phyloP scores from a whole-genome alignment of 2,113 vertebrate genomes.

The Xiphophorus maculatus region DNA sequence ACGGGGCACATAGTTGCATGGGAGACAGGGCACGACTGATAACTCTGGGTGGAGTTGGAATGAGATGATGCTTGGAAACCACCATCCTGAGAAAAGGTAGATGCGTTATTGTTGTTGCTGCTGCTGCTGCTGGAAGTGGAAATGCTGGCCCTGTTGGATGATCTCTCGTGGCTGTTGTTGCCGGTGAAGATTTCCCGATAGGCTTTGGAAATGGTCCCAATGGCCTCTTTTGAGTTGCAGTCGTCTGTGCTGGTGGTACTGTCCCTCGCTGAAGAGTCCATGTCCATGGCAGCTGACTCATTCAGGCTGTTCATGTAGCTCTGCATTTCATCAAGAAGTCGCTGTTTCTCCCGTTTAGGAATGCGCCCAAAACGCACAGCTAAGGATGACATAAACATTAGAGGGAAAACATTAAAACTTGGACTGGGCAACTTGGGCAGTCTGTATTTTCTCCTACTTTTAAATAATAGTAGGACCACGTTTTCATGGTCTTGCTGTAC shows the following conservation, averaged over 20 bases:
- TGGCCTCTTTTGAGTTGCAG: conserved; percentile 76
- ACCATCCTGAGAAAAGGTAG: conserved; percentile 69
- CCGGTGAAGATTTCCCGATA: conserved; percentile 79
- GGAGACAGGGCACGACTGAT: conserved; percentile 59
- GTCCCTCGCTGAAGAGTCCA: conserved; percentile 66
- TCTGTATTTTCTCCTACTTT: conserved; percentile 3
- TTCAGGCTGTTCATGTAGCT: conserved; percentile 85
- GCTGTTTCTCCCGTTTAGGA: conserved; percentile 84
- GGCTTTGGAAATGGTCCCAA: conserved; percentile 78
- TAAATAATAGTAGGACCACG: neutral
- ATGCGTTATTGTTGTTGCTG: conserved; percentile 43
- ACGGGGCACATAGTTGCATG: conserved; percentile 49
- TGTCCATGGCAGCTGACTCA: conserved; percentile 72
- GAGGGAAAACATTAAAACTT: conserved; percentile 9
- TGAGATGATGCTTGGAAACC: conserved; percentile 61
- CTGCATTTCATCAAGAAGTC: conserved; percentile 85
- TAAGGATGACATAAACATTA: conserved; percentile 51
- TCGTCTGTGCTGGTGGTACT: conserved; percentile 58
- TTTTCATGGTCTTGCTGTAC: neutral
- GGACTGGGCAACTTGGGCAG: neutral
- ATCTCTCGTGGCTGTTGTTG: conserved; percentile 60
- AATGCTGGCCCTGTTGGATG: conserved; percentile 60
- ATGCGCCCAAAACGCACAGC: conserved; percentile 85
- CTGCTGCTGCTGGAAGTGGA: conserved; percentile 5
- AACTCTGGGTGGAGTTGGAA: conserved; percentile 43